Base-by-base conservation (phyloP, 2,797 vertebrate genomes). In the Sebastes reedi region DNA sequence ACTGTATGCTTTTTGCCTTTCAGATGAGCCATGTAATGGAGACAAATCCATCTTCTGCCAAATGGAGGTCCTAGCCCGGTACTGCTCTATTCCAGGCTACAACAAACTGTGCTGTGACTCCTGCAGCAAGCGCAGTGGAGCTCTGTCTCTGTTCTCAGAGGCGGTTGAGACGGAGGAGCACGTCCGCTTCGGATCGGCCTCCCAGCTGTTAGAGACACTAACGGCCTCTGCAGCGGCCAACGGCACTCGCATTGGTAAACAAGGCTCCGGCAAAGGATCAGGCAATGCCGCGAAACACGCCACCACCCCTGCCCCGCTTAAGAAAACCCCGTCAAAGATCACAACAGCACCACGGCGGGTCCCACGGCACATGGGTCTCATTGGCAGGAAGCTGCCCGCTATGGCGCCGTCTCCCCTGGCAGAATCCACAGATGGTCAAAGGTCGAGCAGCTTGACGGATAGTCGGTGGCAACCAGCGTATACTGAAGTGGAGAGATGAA, bases 41-140 rank as follows among this genome's bases (percentile, higher is more conserved):
- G 98, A 99, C 94, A 99, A 97, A 68, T 99, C 98, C 32, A 99
- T 99, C 89, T 99, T 99, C 95, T 99, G 98, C 82, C 98, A 99
- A 50, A 99, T 99, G 98, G 98, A 99, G 81, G 98, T 99, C n/a
- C 94, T 99, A 0, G 96, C 97, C 0, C 96, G 98, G 0, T 99
- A 99, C 94, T 99, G 98, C 79, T 99, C 98, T 54, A 99, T 99
- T 25, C 98, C 98, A 0, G 98, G 97, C 60, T 99, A 99, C 91
- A 96, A 95, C 86, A 99, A 97, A 76, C 89, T 99, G 42, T 99
- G 98, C 80, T 99, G 99, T 1, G 97, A 98, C 76, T 98, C 99
- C 0, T 99, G 98, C 82, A 90, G 94, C 88, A 96, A 92, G 73
- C 96, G 96, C 60, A 82, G 91, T 5, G 89, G 95, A 24, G 93